Percentiles rank a stretch among this genome's conserved stretches.
These are phyloP conservation scores for Limnodromus scolopaceus DNA, from an alignment of 2,797 vertebrate species.

Conservation along the genomic window DNA sequence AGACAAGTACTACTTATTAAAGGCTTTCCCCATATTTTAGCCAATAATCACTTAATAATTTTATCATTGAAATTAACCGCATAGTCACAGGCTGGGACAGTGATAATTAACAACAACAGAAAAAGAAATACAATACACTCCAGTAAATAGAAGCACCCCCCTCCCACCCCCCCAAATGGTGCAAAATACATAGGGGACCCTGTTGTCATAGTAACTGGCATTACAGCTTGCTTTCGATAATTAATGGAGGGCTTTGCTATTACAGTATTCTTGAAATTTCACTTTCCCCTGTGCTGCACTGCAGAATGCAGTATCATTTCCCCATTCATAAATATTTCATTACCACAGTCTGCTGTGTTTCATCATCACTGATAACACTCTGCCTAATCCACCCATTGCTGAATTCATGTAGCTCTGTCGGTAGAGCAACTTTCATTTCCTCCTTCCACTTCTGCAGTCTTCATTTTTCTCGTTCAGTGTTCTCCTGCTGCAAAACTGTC, in stretches of 20 bases:
- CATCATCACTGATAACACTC: constrained; percentile 68
- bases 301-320: constrained; percentile 82
- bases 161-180: background rate
- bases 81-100: background rate
- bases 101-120: background rate
- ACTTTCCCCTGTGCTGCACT: constrained; percentile 77
- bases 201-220: constrained; percentile 83
- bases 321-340: constrained; percentile 89
- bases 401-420: constrained; percentile 53
- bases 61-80: background rate
- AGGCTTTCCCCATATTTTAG: constrained; percentile 2
- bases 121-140: constrained; percentile 69
- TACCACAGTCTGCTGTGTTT: constrained; percentile 75
- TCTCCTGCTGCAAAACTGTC: constrained; percentile 29
- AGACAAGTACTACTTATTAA: background rate
- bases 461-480: constrained; percentile 33
- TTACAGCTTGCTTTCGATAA: constrained; percentile 82
- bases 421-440: constrained; percentile 46
- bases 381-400: constrained; percentile 68
- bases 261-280: constrained; percentile 80
- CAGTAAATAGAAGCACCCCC: constrained; percentile 67
- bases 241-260: constrained; percentile 84
- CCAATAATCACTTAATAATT: constrained; percentile 10
- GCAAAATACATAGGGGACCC: constrained; percentile 77
- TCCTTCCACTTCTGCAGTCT: constrained; percentile 34